These are phyloP conservation scores for Toxostoma redivivum DNA, from an alignment of 2,113 vertebrate genomes.

Conservation along the genomic window DNA sequence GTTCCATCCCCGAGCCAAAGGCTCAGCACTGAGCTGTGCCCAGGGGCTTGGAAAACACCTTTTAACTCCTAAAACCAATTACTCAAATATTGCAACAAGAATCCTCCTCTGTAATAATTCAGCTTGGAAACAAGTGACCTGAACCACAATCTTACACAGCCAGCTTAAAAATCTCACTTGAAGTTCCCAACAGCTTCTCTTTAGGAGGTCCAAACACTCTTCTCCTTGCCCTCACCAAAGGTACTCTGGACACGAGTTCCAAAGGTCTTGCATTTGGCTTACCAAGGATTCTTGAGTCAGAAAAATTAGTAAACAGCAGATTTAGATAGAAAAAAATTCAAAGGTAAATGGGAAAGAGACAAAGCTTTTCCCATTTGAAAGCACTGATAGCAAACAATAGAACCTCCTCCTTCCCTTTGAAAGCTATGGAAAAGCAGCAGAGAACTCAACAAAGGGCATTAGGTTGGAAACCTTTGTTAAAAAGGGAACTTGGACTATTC, in stretches of 20 bases:
- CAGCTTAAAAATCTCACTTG: not conserved
- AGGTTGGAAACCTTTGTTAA: not conserved
- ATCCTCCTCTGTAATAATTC: not conserved
- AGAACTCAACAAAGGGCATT: not conserved
- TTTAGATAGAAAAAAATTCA: not conserved
- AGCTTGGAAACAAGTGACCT: not conserved
- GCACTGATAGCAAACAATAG: accelerated
- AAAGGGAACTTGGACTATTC: not conserved
- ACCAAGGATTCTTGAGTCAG: not conserved
- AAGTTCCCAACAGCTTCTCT: not conserved
- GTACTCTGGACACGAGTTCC: not conserved
- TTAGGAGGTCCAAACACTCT: not conserved
- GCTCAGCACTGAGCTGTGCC: not conserved
- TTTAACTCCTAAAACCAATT: not conserved
- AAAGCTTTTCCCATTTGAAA: not conserved
- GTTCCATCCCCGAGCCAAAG: accelerated
- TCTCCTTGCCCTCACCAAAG: not conserved
- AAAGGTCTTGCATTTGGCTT: not conserved
- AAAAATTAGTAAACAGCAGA: not conserved
- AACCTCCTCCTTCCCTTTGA: not conserved
- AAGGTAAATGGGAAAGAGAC: not conserved
- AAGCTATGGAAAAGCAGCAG: not conserved
- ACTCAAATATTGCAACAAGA: not conserved
- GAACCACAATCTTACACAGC: not conserved
- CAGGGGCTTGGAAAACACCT: not conserved